These are phyloP conservation scores for Lacerta agilis DNA, from an alignment of 2,797 vertebrate species.

Conservation along the genomic window DNA sequence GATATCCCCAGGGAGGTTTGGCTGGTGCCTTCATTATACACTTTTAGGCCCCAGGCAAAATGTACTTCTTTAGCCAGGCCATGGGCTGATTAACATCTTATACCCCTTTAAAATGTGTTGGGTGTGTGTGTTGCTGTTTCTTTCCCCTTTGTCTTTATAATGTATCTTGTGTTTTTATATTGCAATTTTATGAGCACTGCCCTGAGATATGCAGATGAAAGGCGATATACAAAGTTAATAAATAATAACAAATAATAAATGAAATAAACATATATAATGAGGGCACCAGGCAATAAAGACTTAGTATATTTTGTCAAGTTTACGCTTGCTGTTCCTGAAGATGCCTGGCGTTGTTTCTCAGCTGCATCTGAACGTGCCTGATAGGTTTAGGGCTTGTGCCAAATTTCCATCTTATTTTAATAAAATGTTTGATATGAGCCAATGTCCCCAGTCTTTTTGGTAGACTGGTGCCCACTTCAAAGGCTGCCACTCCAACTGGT, in stretches of 20 bases:
- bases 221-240: too few relatives aligned
- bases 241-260: too few relatives aligned
- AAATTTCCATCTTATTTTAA: conserved; percentile 27
- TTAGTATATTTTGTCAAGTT: neutral
- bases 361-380: neutral
- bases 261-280: too few relatives aligned
- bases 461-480: conserved; percentile 1
- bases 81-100: too few relatives aligned
- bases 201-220: too few relatives aligned
- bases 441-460: conserved; percentile 1
- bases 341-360: conserved; percentile 9
- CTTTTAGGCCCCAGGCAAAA: neutral
- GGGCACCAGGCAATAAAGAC: neutral
- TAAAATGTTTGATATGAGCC: conserved; percentile 5
- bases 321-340: neutral
- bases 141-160: too few relatives aligned
- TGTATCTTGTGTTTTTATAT: too few relatives aligned
- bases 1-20: too few relatives aligned
- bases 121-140: too few relatives aligned
- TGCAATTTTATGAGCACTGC: too few relatives aligned
- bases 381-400: neutral
- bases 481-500: neutral
- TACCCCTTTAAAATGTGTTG: too few relatives aligned
- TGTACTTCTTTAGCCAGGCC: neutral
- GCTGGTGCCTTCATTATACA: too few relatives aligned